These are phyloP conservation scores for Thaumetopoea pityocampa DNA, from an alignment of 1,140 invertebrate species.

Conservation along the genomic window DNA sequence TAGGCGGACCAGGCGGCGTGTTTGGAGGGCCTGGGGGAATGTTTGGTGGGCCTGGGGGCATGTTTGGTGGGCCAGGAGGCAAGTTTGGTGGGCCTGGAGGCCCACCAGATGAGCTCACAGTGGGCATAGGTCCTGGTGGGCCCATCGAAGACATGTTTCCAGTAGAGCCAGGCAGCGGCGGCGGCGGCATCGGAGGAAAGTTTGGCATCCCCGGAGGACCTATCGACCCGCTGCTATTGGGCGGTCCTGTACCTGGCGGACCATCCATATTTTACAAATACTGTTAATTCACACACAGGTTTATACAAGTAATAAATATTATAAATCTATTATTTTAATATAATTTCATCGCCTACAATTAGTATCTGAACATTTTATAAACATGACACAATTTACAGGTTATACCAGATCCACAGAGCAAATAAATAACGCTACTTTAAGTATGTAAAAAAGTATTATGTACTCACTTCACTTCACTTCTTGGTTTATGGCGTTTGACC, in stretches of 20 bases:
- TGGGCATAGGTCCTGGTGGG: slow-evolving; percentile 48
- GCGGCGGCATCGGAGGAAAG: slow-evolving; percentile 61
- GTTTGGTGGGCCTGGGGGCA: slow-evolving; percentile 12
- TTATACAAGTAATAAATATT: background rate
- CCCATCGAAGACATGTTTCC: slow-evolving; percentile 43
- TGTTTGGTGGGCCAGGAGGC: slow-evolving; percentile 28
- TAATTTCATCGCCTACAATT: no score
- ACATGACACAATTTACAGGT: no score
- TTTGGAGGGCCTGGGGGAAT: slow-evolving; percentile 2
- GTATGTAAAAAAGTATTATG: no score
- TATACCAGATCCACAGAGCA: no score
- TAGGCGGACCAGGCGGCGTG: slow-evolving; percentile 20
- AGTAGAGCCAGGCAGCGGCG: slow-evolving; percentile 48
- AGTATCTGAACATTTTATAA: no score
- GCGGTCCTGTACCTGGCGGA: slow-evolving; percentile 49
- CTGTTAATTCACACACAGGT: background rate
- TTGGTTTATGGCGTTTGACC: no score
- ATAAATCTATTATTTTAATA: background rate
- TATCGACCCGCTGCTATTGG: slow-evolving; percentile 41
- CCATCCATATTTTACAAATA: slow-evolving; percentile 46
- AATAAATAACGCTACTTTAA: no score
- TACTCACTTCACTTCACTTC: no score
- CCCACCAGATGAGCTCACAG: slow-evolving; percentile 33
- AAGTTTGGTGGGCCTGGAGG: slow-evolving; percentile 22
- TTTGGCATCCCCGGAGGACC: slow-evolving; percentile 56